Base-by-base conservation (phyloP, 2,113 vertebrate species). In the Rhodinocichla rosea region DNA sequence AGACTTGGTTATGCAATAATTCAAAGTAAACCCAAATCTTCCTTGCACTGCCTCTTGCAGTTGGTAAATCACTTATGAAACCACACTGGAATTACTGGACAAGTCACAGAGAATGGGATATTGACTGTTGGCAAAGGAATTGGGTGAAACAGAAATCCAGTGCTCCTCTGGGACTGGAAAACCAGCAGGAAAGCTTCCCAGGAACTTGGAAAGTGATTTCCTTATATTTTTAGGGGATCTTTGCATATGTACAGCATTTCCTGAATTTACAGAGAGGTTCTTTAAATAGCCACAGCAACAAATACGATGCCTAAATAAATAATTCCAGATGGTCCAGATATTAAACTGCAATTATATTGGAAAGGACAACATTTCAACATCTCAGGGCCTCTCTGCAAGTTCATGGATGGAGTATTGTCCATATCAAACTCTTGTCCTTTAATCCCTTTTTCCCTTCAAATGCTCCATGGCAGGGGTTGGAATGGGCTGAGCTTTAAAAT, bases 41-140 rank as follows among this genome's bases (percentile, higher is more conserved):
- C 69, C 53, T 78, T 44, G 26, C 15, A 45, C 42, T 79, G 45
- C 49, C 85, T 70, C 55, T 88, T 91, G 59, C 53, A 83, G 65
- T 64, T 69, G 90, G 67, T 83, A 86, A 81, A 95, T 81, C 67
- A 5, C 92, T 97, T 87, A n/a, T 83, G 91, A 94, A 94, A 97
- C 87, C 21, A 28, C 87, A 9, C 19, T 92, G 79, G 79, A 87
- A 80, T 96, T 80, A 33, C 76, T 87, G 90, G 88, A 81, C 15
- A n/a, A 74, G 77, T 93, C 81, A 84, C 93, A 75, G 91, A 90
- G 93, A 95, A 40, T 40, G 57, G 91, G 67, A 83, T 89, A 92
- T 75, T 85, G 92, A 60, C 65, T 96, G 93, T 15, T 90, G 93
- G 95, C 92, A 95, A 75, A 94, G 78, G 78, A 96, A 96, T 53